phyloP scores from a whole-genome alignment of 2,113 vertebrate genomes.

The Daboia siamensis region DNA sequence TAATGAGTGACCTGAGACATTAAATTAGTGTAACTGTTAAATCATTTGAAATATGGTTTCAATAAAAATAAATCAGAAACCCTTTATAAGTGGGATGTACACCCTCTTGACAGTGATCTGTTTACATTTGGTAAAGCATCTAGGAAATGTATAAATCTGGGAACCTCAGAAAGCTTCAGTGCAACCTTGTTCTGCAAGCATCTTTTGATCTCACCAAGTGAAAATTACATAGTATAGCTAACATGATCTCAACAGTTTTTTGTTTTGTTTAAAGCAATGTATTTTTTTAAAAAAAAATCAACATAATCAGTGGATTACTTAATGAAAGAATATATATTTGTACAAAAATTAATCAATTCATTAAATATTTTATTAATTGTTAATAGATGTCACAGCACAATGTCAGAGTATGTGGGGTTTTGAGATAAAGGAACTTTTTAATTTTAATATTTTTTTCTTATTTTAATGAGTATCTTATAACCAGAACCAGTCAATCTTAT shows the following conservation, averaged over 20 bases:
- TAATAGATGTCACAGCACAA: neutral
- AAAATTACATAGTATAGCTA: neutral
- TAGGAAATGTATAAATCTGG: slow-evolving; percentile 33
- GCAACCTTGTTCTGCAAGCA: neutral
- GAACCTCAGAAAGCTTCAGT: slow-evolving; percentile 14
- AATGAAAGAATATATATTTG: neutral
- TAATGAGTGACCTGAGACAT: slow-evolving; percentile 42
- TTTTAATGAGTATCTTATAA: neutral
- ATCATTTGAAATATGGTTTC: slow-evolving; percentile 38
- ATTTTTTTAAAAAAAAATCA: neutral
- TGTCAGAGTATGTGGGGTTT: neutral
- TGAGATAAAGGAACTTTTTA: neutral
- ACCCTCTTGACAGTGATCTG: slow-evolving; percentile 44
- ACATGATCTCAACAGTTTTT: neutral
- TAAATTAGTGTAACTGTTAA: slow-evolving; percentile 23
- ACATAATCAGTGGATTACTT: neutral
- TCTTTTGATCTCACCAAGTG: neutral
- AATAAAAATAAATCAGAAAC: slow-evolving; percentile 43
- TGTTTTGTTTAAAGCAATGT: neutral
- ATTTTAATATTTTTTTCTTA: neutral
- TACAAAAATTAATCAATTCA: neutral
- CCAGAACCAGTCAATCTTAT: neutral
- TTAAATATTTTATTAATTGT: neutral
- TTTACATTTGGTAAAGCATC: slow-evolving; percentile 42
- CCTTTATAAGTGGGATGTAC: slow-evolving; percentile 42